Evolutionary conservation across 30 jellyfish, hydroid and myxozoan species (phyloP).

Genomic region (Chironex yamaguchii): DNA sequence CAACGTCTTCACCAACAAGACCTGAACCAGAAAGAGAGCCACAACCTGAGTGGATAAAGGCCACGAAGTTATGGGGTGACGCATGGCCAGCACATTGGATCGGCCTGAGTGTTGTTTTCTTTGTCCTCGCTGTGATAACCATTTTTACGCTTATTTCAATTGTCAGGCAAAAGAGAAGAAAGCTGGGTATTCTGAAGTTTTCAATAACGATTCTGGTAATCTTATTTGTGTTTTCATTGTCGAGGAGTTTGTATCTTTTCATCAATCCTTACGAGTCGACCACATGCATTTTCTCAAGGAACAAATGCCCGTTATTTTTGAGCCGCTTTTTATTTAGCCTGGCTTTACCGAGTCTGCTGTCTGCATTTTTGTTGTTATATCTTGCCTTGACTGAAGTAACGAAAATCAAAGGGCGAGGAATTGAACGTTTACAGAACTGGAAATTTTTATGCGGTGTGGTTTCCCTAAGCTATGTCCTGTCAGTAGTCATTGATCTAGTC

Average conservation of each 20-base stretch:
- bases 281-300: slow-evolving; percentile 56
- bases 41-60: slow-evolving; percentile 65
- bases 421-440: slow-evolving; percentile 62
- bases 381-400: slow-evolving; percentile 70
- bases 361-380: slow-evolving; percentile 71
- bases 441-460: slow-evolving; percentile 54
- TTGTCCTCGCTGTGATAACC: slow-evolving; percentile 23
- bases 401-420: slow-evolving; percentile 40
- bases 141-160: slow-evolving; percentile 28
- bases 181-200: slow-evolving; percentile 46
- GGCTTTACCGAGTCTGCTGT: slow-evolving; percentile 71
- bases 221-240: slow-evolving; percentile 14
- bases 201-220: slow-evolving; percentile 48
- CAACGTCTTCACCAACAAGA: slow-evolving; percentile 55
- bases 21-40: slow-evolving; percentile 71
- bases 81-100: slow-evolving; percentile 86
- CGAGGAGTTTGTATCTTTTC: slow-evolving; percentile 59
- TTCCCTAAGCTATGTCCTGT: slow-evolving; percentile 31
- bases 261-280: slow-evolving; percentile 77
- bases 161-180: slow-evolving; percentile 14
- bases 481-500: slow-evolving; percentile 60
- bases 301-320: slow-evolving; percentile 65
- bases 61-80: slow-evolving; percentile 61
- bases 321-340: slow-evolving; percentile 65
- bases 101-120: slow-evolving; percentile 61